These are phyloP conservation scores for Gallinago jamesoni DNA, from an alignment of 2,113 vertebrate genomes.

Conservation along the genomic window DNA sequence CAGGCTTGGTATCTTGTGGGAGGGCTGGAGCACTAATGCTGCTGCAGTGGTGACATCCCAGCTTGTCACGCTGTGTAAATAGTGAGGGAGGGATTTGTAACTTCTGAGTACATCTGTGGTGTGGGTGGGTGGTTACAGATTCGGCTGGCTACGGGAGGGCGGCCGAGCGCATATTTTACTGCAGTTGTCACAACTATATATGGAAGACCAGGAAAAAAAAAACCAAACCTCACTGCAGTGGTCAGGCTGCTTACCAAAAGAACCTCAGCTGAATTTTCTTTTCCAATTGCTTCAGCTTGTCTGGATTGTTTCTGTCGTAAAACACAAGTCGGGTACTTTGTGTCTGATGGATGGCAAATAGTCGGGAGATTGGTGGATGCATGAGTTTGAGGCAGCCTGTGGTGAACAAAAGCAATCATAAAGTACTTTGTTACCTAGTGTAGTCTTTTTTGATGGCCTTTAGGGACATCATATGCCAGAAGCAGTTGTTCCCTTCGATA, in stretches of 20 bases:
- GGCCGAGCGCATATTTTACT: background rate
- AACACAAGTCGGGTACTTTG: background rate
- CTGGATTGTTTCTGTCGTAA: background rate
- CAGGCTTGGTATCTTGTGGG: background rate
- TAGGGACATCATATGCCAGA: background rate
- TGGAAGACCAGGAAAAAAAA: background rate
- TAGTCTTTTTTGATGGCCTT: background rate
- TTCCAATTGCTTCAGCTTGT: background rate
- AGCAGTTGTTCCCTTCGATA: background rate
- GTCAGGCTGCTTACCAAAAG: background rate
- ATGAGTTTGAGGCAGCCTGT: background rate
- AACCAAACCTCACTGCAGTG: background rate
- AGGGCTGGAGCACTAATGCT: background rate
- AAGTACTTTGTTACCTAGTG: background rate
- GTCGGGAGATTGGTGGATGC: background rate
- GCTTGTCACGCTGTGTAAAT: background rate
- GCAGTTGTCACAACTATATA: slow-evolving; percentile 43
- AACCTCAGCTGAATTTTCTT: slow-evolving; percentile 4
- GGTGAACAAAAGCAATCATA: background rate
- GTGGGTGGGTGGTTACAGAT: background rate
- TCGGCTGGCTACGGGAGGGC: background rate
- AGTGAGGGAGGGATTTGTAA: background rate
- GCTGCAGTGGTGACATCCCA: background rate
- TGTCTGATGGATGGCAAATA: background rate
- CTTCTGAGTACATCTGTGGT: background rate